phyloP scores from a whole-genome alignment of 1,140 invertebrate species.

The Listronotus bonariensis region DNA sequence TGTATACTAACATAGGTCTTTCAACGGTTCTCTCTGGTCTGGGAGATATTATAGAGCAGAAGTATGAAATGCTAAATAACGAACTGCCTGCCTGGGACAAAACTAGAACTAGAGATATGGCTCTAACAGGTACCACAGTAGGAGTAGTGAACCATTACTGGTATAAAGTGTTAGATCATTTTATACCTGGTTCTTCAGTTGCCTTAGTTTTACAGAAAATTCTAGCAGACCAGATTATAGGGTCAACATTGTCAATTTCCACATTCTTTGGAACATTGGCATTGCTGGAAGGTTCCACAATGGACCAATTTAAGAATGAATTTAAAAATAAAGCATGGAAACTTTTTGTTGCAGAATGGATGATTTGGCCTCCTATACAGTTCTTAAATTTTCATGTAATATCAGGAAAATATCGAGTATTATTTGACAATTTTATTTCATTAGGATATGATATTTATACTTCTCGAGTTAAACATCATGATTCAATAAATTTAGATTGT shows the following conservation, averaged over 20 bases:
- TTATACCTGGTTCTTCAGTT: constrained; percentile 70
- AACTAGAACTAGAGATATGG: constrained; percentile 77
- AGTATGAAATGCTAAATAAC: constrained; percentile 74
- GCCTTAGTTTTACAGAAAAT: constrained; percentile 82
- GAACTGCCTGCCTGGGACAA: constrained; percentile 67
- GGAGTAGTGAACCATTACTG: constrained; percentile 85
- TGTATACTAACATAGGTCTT: constrained; percentile 85
- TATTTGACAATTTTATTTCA: constrained; percentile 90
- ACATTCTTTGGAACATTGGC: constrained; percentile 81
- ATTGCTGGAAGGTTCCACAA: constrained; percentile 69
- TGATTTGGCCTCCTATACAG: constrained; percentile 84
- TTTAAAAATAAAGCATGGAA: constrained; percentile 75
- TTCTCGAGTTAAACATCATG: constrained; percentile 78
- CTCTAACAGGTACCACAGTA: constrained; percentile 74
- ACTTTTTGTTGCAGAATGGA: constrained; percentile 82
- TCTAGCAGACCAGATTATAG: constrained; percentile 83
- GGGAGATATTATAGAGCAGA: constrained; percentile 85
- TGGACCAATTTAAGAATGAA: constrained; percentile 70
- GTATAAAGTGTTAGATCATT: constrained; percentile 75
- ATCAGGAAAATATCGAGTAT: constrained; percentile 79
- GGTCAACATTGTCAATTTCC: constrained; percentile 82
- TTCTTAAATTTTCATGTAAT: constrained; percentile 89
- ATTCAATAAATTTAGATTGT: constrained; percentile 2
- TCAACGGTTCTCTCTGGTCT: constrained; percentile 74
- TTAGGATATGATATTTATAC: constrained; percentile 90